Base-by-base conservation (phyloP, 1,140 invertebrate genomes). In the Sinonovacula constricta region DNA sequence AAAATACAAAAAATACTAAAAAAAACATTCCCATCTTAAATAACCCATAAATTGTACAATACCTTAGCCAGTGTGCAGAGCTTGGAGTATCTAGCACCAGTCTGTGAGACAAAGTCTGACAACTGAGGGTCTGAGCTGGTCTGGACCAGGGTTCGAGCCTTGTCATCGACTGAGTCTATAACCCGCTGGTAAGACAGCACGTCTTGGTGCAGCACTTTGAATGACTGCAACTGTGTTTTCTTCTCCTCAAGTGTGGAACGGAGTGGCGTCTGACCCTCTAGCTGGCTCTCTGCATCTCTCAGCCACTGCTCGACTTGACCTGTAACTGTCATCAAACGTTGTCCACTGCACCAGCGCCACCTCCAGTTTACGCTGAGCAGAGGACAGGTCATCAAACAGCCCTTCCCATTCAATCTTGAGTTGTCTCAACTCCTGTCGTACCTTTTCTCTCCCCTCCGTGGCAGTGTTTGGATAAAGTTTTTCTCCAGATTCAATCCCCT, bases 191-290 rank as follows among this genome's bases (percentile, higher is more conserved):
- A 96, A 24, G 94, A 93, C 65, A 95, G 92, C n/a, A 96, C 94
- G 86, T 98, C 97, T 88, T 97, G 95, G 1, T 97, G 92, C 36
- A 95, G 92, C 65, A 94, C 94, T 83, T 96, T 93, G 83, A 98
- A 98, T 0, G 94, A 92, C 86, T 89, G 89, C 12, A 63, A 94
- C 94, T 86, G 89, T 22, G 85, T 80, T 79, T 96, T 94, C 91
- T 99, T 98, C 88, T 98, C 97, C 91, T 98, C 97, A 34, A 98
- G 91, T 0, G 96, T 98, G 0, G 96, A 94, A 87, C 95, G 95
- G 0, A 98, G 88, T 85, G 83, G 82, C 22, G 78, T 33, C 95
- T 94, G 82, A 95, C 86, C 95, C 4, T 95, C 94, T 18, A 98
- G 90, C 81, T 95, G 94, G 67, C 93, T 92, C 86, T 97, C 95